Base-by-base conservation (phyloP, 2,888 invertebrate genomes). In the Alviniconcha strummeri region DNA sequence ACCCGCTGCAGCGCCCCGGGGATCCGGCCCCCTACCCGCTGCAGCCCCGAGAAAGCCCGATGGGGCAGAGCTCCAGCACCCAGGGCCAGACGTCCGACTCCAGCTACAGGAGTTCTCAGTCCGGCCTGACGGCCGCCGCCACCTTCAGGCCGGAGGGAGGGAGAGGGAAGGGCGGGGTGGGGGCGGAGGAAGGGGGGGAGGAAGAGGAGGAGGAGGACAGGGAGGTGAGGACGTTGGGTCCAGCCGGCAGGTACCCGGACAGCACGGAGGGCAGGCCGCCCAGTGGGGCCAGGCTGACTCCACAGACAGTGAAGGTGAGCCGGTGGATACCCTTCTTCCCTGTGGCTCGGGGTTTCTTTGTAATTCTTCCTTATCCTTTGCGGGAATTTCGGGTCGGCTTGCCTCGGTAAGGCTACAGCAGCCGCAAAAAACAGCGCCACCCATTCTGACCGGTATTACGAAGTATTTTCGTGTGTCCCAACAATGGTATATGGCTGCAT, bases 1-100 rank as follows among this genome's bases (percentile, higher is more conserved):
- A 1, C 72, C 75, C 52, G 7, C 75, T 19, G 15, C 81, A 71
- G 6, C 60, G 77, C 54, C 77, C 89, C 64, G 85, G 87, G 80
- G 91, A 91, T 83, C 91, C 91, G 13, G 36, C 19, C 72, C 57
- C 64, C 74, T 9, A 3, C 72, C 75, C 52, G 9, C 75, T 36
- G 36, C 81, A 71, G 6, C 60, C 80, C 54, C 77, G 89, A 64
- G 85, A 88, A 78, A 91, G 91, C 83, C 91, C 91, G 13, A 89
- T 90, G 88, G 91, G 91, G 77, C 91, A 91, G 83, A 91, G 91
- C 86, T 90, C 90, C 82, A 90, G 88, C 67, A 89, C 88, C 72
- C 89, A 88, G 74, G 89, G 89, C 36, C 89, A 88, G 57, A 84
- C 87, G 64, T 87, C 89, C n/a, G 89, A 87, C 60, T 89, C 90